phyloP scores from a whole-genome alignment of 2,888 invertebrate species.

The Craniophora ligustri region DNA sequence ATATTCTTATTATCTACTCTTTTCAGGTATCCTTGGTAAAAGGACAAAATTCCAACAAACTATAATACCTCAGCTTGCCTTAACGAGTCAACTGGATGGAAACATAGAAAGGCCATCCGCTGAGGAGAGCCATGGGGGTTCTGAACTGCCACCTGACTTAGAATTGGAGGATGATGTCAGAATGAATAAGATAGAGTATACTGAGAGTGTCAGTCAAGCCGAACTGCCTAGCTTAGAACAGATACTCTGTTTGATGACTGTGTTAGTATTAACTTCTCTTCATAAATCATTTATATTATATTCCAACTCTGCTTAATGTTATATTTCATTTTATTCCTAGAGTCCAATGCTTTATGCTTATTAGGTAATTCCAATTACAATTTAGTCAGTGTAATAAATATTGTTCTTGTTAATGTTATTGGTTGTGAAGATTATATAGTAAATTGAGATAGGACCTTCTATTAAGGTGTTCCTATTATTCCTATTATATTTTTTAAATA shows the following conservation, averaged over 20 bases:
- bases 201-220: constrained; percentile 83
- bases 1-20: background rate
- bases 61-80: constrained; percentile 94
- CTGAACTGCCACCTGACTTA: constrained; percentile 90
- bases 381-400: no score
- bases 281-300: background rate
- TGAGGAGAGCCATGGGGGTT: constrained; percentile 82
- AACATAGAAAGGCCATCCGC: constrained; percentile 79
- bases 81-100: constrained; percentile 89
- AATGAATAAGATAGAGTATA: constrained; percentile 93
- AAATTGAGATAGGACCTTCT: no score
- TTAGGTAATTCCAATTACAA: no score
- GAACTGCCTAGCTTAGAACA: constrained; percentile 93
- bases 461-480: no score
- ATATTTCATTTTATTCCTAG: background rate
- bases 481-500: no score
- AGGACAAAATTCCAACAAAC: constrained; percentile 96
- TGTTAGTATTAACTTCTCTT: constrained; percentile 87
- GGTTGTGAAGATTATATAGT: no score
- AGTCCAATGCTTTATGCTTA: no score
- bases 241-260: constrained; percentile 92
- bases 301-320: background rate
- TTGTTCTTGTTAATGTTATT: no score
- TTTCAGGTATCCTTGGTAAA: constrained; percentile 93
- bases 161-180: constrained; percentile 95